Base-by-base conservation (phyloP, 2,797 vertebrate genomes). In the Aphelocoma californica region DNA sequence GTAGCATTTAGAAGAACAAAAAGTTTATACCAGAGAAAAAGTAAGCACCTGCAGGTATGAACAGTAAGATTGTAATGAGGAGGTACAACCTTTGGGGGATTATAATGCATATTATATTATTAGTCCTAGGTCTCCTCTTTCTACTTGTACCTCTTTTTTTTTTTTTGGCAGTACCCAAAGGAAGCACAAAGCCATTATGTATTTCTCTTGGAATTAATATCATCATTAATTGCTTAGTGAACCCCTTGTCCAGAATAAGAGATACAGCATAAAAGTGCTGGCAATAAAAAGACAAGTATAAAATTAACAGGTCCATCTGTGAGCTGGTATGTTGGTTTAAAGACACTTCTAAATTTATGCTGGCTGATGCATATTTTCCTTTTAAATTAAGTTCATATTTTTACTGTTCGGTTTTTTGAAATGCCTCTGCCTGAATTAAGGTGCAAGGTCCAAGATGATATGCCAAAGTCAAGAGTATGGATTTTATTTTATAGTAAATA, bases 1-100 rank as follows among this genome's bases (percentile, higher is more conserved):
- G 61, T 95, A 92, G 44, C 42, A 51, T 73, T 95, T 67, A 89
- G 66, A 91, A 57, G 45, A 93, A 73, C 67, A 71, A 82, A 80
- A n/a, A 67, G 24, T 60, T 83, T 91, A 58, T 75, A 56, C 45
- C 58, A 80, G 53, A 44, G 79, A 91, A 93, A 92, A 94, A 81
- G 72, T 69, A 77, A 79, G 24, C 14, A 34, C 19, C 36, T 53
- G 66, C 31, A 34, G 17, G 50, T 95, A 72, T 66, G 78, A 96
- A 62, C 65, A 78, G 69, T 36, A 18, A 66, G 18, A 11, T 57
- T 65, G 31, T 54, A 80, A 66, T 40, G 56, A 75, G 53, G 54
- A 87, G 29, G 18, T 36, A 40, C 15, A 47, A 34, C 32, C 24
- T 48, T 56, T 75, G 66, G 14, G 31, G 18, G 18, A 73, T 20